Base-by-base conservation (phyloP, 2,113 vertebrate genomes). In the Phalacrocorax carbo region DNA sequence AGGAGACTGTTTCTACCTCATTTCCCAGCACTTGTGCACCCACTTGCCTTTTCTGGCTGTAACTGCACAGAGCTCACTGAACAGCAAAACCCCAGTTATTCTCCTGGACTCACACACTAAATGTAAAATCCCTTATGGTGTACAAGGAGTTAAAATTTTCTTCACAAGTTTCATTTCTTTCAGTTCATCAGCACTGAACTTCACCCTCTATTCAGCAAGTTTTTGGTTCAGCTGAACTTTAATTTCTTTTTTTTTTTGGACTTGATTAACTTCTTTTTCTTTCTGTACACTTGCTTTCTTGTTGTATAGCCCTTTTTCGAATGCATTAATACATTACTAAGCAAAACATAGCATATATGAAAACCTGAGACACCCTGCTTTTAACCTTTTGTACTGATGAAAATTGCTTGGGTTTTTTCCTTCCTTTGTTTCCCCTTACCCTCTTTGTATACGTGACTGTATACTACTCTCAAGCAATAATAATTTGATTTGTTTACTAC, bases 381-480 rank as follows among this genome's bases (percentile, higher is more conserved):
- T 82, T 90, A 82, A 90, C 8, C 13, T 75, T 90, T 58, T 52
- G 25, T 48, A 64, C 15, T 71, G 42, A 68, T 34, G 25, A 85
- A 91, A 90, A 34, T 12, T 29, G 16, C 3, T 36, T n/a, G 5
- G 1, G 0, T 5, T 16, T 73, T 60, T 36, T 7, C 7, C 8
- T 51, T 58, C 19, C 36, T 65, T 82, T 27, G 1, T 84, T 84
- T 75, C 18, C 19, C 4, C 4, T 75, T 82, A 48, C 8, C 2
- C 18, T 18, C 42, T 87, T 87, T 1, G 0, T 64, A 71, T 58
- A 60, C 0, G 0, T 62, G n/a, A 79, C 55, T 60, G 5, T 40
- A 52, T 64, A 70, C 2, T 57, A 51, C 29, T 23, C 13, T n/a
- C 48, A 82, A 79, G 34, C 42, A 87, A 68, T 60, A 84, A 68